Base-by-base conservation (phyloP, 2,888 invertebrate species). In the Amphiduros pacificus region DNA sequence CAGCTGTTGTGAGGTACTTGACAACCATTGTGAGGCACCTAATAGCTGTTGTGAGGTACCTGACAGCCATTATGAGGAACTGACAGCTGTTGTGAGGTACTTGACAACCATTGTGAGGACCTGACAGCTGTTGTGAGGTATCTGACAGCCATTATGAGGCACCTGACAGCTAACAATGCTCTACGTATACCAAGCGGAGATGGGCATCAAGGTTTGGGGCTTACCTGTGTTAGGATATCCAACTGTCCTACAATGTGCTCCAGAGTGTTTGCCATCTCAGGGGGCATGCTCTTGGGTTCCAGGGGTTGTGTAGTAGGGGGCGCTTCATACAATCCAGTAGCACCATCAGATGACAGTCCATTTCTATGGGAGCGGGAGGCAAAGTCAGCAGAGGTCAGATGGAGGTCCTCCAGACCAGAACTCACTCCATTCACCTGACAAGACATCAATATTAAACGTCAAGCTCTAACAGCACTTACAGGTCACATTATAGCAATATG, bases 171-270 rank as follows among this genome's bases (percentile, higher is more conserved):
- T n/a, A n/a, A n/a, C n/a, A n/a, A n/a, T n/a, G n/a, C n/a, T n/a
- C n/a, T n/a, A n/a, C n/a, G n/a, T n/a, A n/a, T n/a, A n/a, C 36
- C 9, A 36, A 36, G 9, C 17, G 36, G 17, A 36, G 36, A 11
- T 11, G 9, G 17, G 17, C 36, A 36, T 36, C 36, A 36, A 36
- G 36, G 11, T 36, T 36, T 36, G 28, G 6, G n/a, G 40, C 58
- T 24, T 68, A 82, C 82, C 77, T 83, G 81, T 55, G 82, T 82
- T 17, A 83, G 71, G 36, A 83, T 79, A 66, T 83, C 82, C 41
- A 83, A 70, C 68, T 83, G 83, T 5, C 81, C 77, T 2, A 82
- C 80, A 55, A 83, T 80, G 60, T 81, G 79, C 63, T 82, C 79
- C 66, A 83, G 73, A 26, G 81, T 80, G 53, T 74, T 72, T 3